A percentile compares a stretch with the other conserved stretches of the same genome.
Conservation (phyloP, 2,797 vertebrate species). For the Carapus acus region DNA sequence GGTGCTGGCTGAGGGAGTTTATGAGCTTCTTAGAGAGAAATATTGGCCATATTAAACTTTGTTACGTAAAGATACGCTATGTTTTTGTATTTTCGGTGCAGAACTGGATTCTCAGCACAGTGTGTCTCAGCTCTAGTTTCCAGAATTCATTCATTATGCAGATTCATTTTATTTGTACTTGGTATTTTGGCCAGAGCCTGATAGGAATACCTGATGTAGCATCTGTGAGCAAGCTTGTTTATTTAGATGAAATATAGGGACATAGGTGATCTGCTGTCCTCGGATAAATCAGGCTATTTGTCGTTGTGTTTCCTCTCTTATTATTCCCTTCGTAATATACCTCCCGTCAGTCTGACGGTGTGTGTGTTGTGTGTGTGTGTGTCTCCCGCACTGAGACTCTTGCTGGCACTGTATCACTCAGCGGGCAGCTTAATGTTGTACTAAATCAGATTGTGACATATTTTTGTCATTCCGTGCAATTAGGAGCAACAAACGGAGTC, state of each 20-base stretch:
- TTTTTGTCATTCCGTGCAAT: conserved; percentile 12
- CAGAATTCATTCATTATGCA: background rate
- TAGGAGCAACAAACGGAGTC: too few relatives aligned
- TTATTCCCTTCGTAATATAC: background rate
- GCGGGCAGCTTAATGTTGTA: too few relatives aligned
- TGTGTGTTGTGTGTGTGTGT: too few relatives aligned
- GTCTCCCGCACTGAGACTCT: too few relatives aligned
- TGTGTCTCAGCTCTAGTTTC: background rate
- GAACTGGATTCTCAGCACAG: conserved; percentile 1
- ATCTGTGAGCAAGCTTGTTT: conserved; percentile 1
- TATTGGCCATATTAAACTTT: too few relatives aligned
- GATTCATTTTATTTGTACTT: conserved; percentile 2
- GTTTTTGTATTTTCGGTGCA: background rate
- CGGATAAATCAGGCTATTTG: conserved; percentile 1
- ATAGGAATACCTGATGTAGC: conserved; percentile 2
- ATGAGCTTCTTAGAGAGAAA: too few relatives aligned
- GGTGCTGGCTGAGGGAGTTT: too few relatives aligned
- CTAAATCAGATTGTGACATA: conserved; percentile 5
- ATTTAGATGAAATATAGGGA: conserved; percentile 1
- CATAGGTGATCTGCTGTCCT: background rate
- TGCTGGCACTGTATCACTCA: too few relatives aligned
- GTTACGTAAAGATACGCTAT: too few relatives aligned
- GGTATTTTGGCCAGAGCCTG: background rate
- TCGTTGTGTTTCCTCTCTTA: background rate
- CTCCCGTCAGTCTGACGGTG: too few relatives aligned